Base-by-base conservation (phyloP, 2,797 vertebrate species). In the Amphiprion clarkii region DNA sequence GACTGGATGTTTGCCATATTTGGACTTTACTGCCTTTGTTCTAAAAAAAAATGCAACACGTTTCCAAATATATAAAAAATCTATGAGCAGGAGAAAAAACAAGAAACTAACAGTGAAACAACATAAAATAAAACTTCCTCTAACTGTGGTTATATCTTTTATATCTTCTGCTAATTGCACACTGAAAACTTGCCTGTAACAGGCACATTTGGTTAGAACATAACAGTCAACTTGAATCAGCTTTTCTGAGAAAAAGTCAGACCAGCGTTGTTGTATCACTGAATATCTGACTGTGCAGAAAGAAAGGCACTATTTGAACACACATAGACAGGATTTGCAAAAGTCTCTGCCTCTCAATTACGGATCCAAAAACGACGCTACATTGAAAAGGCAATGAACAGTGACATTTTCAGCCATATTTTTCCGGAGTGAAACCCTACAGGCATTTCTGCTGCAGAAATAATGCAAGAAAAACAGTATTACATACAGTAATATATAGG, bases 341-440 rank as follows among this genome's bases (percentile, higher is more conserved):
- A 63, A 9, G 12, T 33, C 39, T 29, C 29, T 52, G 10, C 8
- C 9, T 14, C 23, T 49, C 4, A 0, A 33, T 63, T 59, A 42
- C 21, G 40, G 9, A 60, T 65, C 58, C 48, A 36, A 19, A 13
- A 36, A 36, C 33, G 65, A 60, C 51, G 8, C 33, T 11, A 10
- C 13, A 25, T 11, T 6, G 48, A 0, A 63, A 58, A 78, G 63
- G 52, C 40, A 51, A 67, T 64, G 21, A 25, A 64, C 11, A 0
- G 53, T 51, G 64, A 68, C 52, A 78, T 78, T 74, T 64, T 29
- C 40, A 63, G 6, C 46, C 6, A 17, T 48, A 9, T 48, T 52
- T 67, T 42, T 67, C 65, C 42, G 60, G 16, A 58, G 17, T 5
- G 16, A 17, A 12, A 48, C 17, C 55, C 52, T 49, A 54, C 25